These are phyloP conservation scores for Prunella strophiata DNA, from an alignment of 2,797 vertebrate genomes.

Conservation along the genomic window DNA sequence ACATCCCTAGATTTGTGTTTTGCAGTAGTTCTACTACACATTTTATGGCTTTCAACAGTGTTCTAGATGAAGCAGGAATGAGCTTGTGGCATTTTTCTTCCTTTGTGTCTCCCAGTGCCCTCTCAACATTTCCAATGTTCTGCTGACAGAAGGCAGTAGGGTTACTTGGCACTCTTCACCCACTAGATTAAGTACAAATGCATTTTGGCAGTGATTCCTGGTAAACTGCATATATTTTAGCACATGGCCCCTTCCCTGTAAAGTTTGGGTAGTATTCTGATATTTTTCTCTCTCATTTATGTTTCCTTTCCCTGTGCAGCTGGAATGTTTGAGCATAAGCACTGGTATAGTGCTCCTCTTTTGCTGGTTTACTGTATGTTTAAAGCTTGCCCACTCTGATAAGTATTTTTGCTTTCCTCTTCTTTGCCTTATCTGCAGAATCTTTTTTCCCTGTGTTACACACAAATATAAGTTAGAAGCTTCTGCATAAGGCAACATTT, in stretches of 20 bases:
- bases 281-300: background rate
- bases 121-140: background rate
- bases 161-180: background rate
- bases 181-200: background rate
- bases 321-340: background rate
- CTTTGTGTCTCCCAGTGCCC: background rate
- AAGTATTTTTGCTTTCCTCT: background rate
- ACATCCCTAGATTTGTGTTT: background rate
- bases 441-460: background rate
- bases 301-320: background rate
- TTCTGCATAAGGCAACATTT: background rate
- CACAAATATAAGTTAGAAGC: background rate
- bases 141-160: conserved; percentile 24
- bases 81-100: background rate
- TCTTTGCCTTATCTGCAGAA: background rate
- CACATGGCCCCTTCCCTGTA: background rate
- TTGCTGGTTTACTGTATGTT: background rate
- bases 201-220: conserved; percentile 9
- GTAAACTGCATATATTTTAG: background rate
- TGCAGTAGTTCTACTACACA: background rate
- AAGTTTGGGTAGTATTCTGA: background rate
- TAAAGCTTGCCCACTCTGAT: background rate
- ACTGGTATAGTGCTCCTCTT: background rate
- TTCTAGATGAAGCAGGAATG: conserved; percentile 13
- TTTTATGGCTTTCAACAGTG: background rate